A percentile compares a stretch with the other conserved stretches of the same genome.
These are phyloP conservation scores for Cerastis leucographa DNA, from an alignment of 2,888 invertebrate species.

Conservation along the genomic window DNA sequence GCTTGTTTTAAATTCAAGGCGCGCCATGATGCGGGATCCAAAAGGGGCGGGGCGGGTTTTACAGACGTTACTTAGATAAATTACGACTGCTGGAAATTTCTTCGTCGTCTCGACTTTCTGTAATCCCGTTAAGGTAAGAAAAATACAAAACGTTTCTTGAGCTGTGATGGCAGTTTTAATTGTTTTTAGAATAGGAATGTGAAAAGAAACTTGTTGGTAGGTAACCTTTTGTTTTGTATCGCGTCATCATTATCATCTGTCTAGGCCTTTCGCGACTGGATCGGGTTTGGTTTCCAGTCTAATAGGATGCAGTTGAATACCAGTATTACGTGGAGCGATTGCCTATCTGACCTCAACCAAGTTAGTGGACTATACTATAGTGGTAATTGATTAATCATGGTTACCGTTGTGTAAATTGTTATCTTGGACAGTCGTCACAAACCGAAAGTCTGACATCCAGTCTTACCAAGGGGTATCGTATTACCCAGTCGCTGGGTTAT, in stretches of 20 bases:
- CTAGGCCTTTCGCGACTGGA: neutral
- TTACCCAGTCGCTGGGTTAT: too few relatives aligned
- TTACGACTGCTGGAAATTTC: slow-evolving; percentile 80
- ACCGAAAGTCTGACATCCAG: too few relatives aligned
- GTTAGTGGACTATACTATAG: neutral
- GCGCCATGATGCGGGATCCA: slow-evolving; percentile 81
- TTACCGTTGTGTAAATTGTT: neutral
- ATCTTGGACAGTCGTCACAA: too few relatives aligned
- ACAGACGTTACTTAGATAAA: slow-evolving; percentile 87
- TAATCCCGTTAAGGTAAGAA: slow-evolving; percentile 82
- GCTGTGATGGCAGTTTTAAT: slow-evolving; percentile 23
- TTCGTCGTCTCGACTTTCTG: slow-evolving; percentile 66
- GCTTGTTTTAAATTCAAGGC: slow-evolving; percentile 81
- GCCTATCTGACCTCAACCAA: neutral
- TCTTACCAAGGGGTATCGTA: too few relatives aligned
- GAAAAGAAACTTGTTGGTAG: neutral
- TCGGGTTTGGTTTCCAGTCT: neutral
- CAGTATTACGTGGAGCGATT: neutral
- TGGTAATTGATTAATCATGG: too few relatives aligned
- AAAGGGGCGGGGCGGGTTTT: slow-evolving; percentile 84
- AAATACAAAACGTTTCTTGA: slow-evolving; percentile 71
- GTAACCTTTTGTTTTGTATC: neutral
- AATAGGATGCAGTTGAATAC: neutral
- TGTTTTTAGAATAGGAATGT: neutral
- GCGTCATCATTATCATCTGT: neutral